These are phyloP conservation scores for Aurelia aurita complex sp. Pacific DNA, from an alignment of 30 jellyfish, hydroid and myxozoan species.

Conservation along the genomic window DNA sequence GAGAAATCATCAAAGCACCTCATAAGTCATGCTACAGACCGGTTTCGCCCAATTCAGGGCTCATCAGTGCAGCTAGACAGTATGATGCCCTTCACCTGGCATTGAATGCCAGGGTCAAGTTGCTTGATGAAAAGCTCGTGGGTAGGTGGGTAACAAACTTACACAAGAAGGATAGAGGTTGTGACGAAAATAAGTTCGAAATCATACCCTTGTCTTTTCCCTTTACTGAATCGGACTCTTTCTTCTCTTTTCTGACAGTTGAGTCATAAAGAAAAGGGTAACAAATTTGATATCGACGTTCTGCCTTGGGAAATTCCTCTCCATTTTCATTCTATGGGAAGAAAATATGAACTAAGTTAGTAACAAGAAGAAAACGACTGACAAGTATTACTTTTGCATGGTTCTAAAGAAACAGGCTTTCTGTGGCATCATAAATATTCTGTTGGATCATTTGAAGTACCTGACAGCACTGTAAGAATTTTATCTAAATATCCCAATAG, in stretches of 20 bases:
- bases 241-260: slow-evolving; percentile 27
- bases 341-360: neutral
- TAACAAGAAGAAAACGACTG: neutral
- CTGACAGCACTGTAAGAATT: neutral
- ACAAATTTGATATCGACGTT: slow-evolving; percentile 44
- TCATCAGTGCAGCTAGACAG: too few relatives aligned
- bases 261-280: slow-evolving; percentile 28
- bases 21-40: too few relatives aligned
- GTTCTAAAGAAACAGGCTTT: too few relatives aligned
- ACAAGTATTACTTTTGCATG: neutral
- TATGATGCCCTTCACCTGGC: too few relatives aligned
- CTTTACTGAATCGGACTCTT: neutral
- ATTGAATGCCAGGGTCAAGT: too few relatives aligned
- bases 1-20: too few relatives aligned
- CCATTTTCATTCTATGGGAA: slow-evolving; percentile 36
- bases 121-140: too few relatives aligned
- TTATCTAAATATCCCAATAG: too few relatives aligned
- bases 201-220: slow-evolving; percentile 40
- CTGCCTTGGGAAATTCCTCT: slow-evolving; percentile 58
- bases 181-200: too few relatives aligned
- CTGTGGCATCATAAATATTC: neutral
- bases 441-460: neutral
- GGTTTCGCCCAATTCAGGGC: too few relatives aligned
- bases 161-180: too few relatives aligned
- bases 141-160: too few relatives aligned